phyloP scores from a whole-genome alignment of 2,113 vertebrate species.

The Mastomys coucha region DNA sequence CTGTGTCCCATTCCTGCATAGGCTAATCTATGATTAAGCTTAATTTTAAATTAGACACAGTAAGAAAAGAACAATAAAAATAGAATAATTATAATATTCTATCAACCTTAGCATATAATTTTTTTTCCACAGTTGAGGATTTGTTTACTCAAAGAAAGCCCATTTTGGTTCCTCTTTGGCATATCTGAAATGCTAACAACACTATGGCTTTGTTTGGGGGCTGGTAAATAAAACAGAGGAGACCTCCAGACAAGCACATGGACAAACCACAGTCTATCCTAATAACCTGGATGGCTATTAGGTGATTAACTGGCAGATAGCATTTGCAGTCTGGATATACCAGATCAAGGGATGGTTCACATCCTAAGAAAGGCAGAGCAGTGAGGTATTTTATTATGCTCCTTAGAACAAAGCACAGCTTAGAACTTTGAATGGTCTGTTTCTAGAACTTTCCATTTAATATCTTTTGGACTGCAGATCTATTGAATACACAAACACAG shows the following conservation, averaged over 20 bases:
- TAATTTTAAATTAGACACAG: background rate
- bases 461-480: background rate
- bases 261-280: no score
- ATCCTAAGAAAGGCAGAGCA: background rate
- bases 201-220: background rate
- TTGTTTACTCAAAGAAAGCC: background rate
- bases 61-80: background rate
- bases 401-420: background rate
- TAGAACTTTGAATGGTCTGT: background rate
- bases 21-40: background rate
- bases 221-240: background rate
- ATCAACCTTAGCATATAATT: background rate
- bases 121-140: background rate
- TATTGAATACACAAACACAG: background rate
- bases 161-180: background rate
- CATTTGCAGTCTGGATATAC: background rate
- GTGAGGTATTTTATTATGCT: no score
- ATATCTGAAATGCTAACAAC: background rate
- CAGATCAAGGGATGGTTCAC: background rate
- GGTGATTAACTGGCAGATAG: background rate
- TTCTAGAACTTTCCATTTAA: background rate
- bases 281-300: no score
- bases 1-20: background rate
- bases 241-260: background rate
- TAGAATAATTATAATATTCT: background rate